Conservation (phyloP, 2,888 invertebrate genomes). For the Nudaria mundana region DNA sequence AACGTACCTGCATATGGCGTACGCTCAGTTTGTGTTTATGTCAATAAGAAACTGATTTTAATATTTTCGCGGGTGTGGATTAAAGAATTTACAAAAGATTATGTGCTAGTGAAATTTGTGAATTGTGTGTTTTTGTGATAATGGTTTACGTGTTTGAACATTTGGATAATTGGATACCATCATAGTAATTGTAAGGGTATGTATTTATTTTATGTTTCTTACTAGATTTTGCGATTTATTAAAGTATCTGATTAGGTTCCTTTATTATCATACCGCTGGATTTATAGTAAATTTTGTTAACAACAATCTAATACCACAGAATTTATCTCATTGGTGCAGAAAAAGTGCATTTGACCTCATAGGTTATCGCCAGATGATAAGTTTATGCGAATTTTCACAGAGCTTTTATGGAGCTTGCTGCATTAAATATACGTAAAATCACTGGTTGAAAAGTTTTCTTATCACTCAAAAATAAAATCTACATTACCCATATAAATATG, state of each 20-base stretch:
- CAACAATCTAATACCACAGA: slow-evolving; percentile 6
- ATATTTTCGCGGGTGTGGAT: slow-evolving; percentile 78
- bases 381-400: slow-evolving; percentile 41
- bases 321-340: slow-evolving; percentile 12
- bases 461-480: neutral
- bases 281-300: slow-evolving; percentile 12
- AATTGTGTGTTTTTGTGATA: slow-evolving; percentile 72
- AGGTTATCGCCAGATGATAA: slow-evolving; percentile 70
- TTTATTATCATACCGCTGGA: slow-evolving; percentile 12
- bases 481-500: neutral
- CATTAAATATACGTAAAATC: slow-evolving; percentile 12
- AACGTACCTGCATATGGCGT: slow-evolving; percentile 80
- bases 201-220: slow-evolving; percentile 71
- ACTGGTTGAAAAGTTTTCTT: neutral
- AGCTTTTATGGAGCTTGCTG: slow-evolving; percentile 14
- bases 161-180: slow-evolving; percentile 63
- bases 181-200: slow-evolving; percentile 72
- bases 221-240: slow-evolving; percentile 46
- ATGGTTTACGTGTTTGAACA: slow-evolving; percentile 71
- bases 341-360: slow-evolving; percentile 28
- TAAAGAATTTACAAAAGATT: slow-evolving; percentile 61
- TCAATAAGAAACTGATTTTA: slow-evolving; percentile 79
- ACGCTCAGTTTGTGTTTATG: slow-evolving; percentile 81
- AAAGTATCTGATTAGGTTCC: slow-evolving; percentile 28
- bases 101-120: slow-evolving; percentile 72